Base-by-base conservation (phyloP, 1,140 invertebrate genomes). In the Tenebrio molitor region DNA sequence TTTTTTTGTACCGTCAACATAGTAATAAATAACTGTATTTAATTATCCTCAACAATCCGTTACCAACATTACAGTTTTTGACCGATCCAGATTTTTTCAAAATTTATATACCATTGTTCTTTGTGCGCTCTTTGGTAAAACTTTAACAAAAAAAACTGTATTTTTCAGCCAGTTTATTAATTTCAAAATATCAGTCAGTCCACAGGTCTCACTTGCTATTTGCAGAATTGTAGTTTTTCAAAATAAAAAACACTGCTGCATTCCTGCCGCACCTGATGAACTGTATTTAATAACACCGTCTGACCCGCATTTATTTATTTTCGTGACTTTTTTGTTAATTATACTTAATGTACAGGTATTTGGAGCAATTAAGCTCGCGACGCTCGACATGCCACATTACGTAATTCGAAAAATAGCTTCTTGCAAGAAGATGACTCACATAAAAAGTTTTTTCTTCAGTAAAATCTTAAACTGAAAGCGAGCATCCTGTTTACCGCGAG, bases 401-500 rank as follows among this genome's bases (percentile, higher is more conserved):
- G 12, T 58, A n/a, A n/a, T n/a, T n/a, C n/a, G n/a, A 58, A 58
- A 14, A 58, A 58, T 4, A 12, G 10, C 10, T 14, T n/a, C 23
- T 29, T 58, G 50, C 50, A 58, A 58, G 21, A 58, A 23, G 50
- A 58, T 58, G 50, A 58, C 21, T 58, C 21, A 25, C 21, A 25
- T 23, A 53, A 53, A 53, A 29, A 53, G n/a, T 19, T 21, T 16
- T 58, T 58, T 58, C 29, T 29, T 25, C 29, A 33, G 50, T 14
- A n/a, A n/a, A 58, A 14, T 58, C 23, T 21, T 6, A 25, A n/a
- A 58, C 50, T 14, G 62, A 41, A 42, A 65, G 39, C 19, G 62
- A 21, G 62, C 33, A 65, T 65, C 62, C 62, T 65, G 62, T 65
- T 65, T 65, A 65, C 33, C 7, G 17, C 15, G 33, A 19, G 19